Conservation (phyloP, 2,888 invertebrate genomes). For the Apodemia mormo region DNA sequence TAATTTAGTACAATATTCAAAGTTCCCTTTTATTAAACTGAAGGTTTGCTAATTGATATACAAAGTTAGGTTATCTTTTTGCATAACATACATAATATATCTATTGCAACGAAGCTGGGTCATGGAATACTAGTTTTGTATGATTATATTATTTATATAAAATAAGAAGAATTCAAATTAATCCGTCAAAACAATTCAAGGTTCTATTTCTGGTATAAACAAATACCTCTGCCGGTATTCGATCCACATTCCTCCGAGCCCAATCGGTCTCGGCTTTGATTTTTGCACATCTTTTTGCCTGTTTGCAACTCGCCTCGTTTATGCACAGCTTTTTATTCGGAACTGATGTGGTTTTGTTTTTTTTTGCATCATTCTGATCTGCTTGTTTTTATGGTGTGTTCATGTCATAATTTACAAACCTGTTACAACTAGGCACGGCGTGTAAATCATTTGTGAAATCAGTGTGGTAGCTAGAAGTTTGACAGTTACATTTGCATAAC, state of each 20-base stretch:
- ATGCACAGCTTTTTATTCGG: slow-evolving; percentile 59
- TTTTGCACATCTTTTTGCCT: slow-evolving; percentile 75
- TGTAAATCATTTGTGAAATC: slow-evolving; percentile 5
- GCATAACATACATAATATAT: too few relatives aligned
- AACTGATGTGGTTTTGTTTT: slow-evolving; percentile 41
- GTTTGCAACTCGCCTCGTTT: slow-evolving; percentile 58
- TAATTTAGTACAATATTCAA: too few relatives aligned
- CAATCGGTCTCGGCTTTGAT: slow-evolving; percentile 57
- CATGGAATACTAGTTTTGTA: not conserved
- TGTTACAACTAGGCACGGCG: not conserved
- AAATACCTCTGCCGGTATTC: slow-evolving; percentile 52
- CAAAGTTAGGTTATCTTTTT: too few relatives aligned
- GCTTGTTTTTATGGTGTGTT: slow-evolving; percentile 46
- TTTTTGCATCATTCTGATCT: slow-evolving; percentile 19
- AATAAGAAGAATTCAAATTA: slow-evolving; percentile 1
- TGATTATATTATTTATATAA: not conserved
- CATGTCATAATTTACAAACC: slow-evolving; percentile 39
- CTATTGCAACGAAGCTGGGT: not conserved
- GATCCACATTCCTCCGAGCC: slow-evolving; percentile 66
- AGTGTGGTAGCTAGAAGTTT: slow-evolving; percentile 8
- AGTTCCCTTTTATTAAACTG: too few relatives aligned
- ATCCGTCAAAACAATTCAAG: slow-evolving; percentile 31
- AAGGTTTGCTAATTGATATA: too few relatives aligned
- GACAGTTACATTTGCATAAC: slow-evolving; percentile 17
- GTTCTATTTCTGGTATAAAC: slow-evolving; percentile 39